Evolutionary conservation across 2,888 invertebrate genomes (phyloP).

Genomic region (Teleiodes luculella): DNA sequence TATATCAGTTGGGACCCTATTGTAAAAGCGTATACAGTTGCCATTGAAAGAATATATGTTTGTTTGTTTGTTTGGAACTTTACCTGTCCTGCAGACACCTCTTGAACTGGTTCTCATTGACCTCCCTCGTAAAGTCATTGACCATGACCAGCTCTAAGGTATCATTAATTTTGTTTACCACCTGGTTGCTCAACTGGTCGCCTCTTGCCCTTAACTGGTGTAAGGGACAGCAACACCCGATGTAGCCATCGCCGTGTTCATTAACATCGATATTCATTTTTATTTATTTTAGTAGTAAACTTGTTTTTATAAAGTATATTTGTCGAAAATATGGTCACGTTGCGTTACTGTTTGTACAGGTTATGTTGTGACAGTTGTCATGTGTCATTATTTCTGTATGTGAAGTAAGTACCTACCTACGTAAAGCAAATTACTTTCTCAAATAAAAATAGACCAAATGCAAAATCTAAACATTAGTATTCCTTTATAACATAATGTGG

Average conservation of each 20-base stretch:
- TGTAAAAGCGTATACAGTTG: no score
- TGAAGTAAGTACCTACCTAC: no score
- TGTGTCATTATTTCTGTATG: no score
- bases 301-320: not conserved
- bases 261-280: not conserved
- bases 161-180: constrained; percentile 54
- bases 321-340: not conserved
- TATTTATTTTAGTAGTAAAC: not conserved
- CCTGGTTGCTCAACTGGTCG: constrained; percentile 50
- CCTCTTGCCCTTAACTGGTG: constrained; percentile 39
- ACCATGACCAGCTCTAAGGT: constrained; percentile 60
- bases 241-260: constrained; percentile 30
- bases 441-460: no score
- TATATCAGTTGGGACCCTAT: no score
- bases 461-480: no score
- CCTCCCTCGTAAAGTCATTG: constrained; percentile 55
- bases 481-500: no score
- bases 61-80: not conserved
- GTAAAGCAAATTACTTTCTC: no score
- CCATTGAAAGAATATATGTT: no score
- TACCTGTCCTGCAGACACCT: constrained; percentile 57
- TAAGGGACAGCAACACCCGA: constrained; percentile 40
- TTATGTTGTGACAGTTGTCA: constrained; percentile 6
- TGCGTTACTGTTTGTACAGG: not conserved
- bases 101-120: constrained; percentile 54